Percentiles rank a stretch among this genome's conserved stretches.
Evolutionary conservation across 2,797 vertebrate species (phyloP).

Genomic region (Molossus molossus): DNA sequence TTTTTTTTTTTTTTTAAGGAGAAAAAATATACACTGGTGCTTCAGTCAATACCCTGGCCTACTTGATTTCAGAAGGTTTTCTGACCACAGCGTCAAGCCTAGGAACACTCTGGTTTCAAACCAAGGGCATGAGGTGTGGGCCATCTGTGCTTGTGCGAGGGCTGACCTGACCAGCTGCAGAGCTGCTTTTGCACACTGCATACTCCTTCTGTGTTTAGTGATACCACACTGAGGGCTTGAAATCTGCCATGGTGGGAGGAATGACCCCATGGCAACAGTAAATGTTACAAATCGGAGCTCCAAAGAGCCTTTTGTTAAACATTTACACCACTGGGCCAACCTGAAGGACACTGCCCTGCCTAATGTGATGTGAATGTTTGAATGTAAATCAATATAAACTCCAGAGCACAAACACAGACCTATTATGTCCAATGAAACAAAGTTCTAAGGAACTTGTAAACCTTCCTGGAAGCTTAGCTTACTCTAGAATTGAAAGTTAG

Average conservation of each 20-base stretch:
- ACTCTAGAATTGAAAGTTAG: not conserved
- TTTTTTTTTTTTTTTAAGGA: not conserved
- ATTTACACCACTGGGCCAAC: not conserved
- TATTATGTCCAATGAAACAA: not conserved
- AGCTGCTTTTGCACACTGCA: accelerated
- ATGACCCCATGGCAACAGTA: not conserved
- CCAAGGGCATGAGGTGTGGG: accelerated
- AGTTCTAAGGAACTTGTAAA: not conserved
- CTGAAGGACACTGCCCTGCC: not conserved
- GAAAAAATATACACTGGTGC: not conserved
- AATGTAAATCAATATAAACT: not conserved
- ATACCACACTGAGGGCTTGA: not conserved
- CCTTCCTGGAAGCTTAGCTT: not conserved
- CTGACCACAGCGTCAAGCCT: not conserved
- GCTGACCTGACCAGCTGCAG: accelerated
- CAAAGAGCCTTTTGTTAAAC: not conserved
- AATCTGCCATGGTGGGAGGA: accelerated
- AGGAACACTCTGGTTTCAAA: not conserved
- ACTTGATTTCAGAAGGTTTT: not conserved
- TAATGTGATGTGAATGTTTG: not conserved
- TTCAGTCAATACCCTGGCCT: not conserved
- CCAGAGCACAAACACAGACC: not conserved
- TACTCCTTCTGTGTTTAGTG: not conserved
- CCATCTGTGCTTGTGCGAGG: accelerated
- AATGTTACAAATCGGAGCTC: not conserved